These are phyloP conservation scores for Semnopithecus entellus DNA, from an alignment of 2,113 vertebrate species.

Conservation along the genomic window DNA sequence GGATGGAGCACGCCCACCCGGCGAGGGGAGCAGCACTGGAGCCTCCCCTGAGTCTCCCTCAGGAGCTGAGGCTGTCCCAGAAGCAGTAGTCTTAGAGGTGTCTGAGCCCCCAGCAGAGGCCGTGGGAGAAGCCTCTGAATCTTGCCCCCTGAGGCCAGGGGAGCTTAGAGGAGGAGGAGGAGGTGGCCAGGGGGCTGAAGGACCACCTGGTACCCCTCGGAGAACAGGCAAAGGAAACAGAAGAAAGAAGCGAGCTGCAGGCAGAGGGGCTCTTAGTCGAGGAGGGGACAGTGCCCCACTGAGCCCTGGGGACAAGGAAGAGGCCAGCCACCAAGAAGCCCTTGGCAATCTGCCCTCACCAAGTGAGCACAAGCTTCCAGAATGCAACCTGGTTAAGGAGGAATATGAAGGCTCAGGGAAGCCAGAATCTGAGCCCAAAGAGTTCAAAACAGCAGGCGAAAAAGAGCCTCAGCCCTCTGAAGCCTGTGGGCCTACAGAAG, in stretches of 20 bases:
- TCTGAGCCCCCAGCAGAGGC: slow-evolving; percentile 42
- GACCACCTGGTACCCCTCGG: slow-evolving; percentile 64
- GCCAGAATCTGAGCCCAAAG: slow-evolving; percentile 18
- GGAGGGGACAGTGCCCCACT: slow-evolving; percentile 56
- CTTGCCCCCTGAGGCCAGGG: not conserved
- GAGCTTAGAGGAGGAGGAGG: slow-evolving; percentile 49
- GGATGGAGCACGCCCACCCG: slow-evolving; percentile 66
- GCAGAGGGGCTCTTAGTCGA: slow-evolving; percentile 49
- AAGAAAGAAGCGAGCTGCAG: slow-evolving; percentile 75
- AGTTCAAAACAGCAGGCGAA: not conserved
- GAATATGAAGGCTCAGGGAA: slow-evolving; percentile 15
- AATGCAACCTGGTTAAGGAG: not conserved
- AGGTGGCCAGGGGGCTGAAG: slow-evolving; percentile 62
- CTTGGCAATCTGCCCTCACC: not conserved
- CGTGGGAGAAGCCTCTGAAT: slow-evolving; percentile 31
- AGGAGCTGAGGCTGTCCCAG: slow-evolving; percentile 26
- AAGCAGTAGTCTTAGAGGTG: not conserved
- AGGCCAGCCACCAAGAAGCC: slow-evolving; percentile 39
- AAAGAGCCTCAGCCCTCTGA: slow-evolving; percentile 10
- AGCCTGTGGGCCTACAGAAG: not conserved
- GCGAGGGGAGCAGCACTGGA: slow-evolving; percentile 69
- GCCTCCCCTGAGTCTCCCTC: slow-evolving; percentile 14
- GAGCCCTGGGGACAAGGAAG: slow-evolving; percentile 56
- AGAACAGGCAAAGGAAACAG: slow-evolving; percentile 75
- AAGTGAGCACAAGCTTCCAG: slow-evolving; percentile 24